Conservation (phyloP, 2,113 vertebrate genomes). For the Dipodomys stephensi region DNA sequence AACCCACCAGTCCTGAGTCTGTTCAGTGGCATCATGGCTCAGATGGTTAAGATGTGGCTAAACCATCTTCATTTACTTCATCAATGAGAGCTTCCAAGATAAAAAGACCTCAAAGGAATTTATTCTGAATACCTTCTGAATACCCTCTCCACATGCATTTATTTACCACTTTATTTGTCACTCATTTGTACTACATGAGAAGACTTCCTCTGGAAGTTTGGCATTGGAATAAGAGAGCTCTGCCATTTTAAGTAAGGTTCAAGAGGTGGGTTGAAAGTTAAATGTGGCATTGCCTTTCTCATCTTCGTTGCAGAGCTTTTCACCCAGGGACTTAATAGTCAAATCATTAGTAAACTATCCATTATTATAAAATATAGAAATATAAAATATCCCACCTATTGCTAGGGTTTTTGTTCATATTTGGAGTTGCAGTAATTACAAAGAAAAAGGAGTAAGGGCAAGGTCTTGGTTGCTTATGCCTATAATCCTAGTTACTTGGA, state of each 20-base stretch:
- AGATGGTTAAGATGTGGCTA: background rate
- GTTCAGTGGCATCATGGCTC: background rate
- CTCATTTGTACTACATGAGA: background rate
- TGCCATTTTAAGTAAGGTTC: slow-evolving; percentile 36
- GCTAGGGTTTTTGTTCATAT: slow-evolving; percentile 30
- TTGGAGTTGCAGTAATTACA: background rate
- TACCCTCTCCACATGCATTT: background rate
- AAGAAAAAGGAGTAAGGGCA: background rate
- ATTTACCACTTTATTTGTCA: background rate
- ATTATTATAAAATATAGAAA: background rate
- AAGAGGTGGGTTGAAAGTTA: background rate
- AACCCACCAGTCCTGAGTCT: background rate
- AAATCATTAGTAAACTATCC: background rate
- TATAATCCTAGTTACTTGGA: no score
- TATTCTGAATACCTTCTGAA: background rate
- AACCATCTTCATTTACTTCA: background rate
- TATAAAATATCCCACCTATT: background rate
- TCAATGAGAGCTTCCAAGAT: background rate
- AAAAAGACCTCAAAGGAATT: background rate
- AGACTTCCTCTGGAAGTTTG: slow-evolving; percentile 13
- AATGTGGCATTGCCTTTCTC: background rate
- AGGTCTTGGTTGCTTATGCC: no score
- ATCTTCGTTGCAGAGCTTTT: background rate
- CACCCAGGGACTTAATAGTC: background rate
- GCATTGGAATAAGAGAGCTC: background rate